Base-by-base conservation (phyloP, 2,113 vertebrate species). In the Mugil cephalus region DNA sequence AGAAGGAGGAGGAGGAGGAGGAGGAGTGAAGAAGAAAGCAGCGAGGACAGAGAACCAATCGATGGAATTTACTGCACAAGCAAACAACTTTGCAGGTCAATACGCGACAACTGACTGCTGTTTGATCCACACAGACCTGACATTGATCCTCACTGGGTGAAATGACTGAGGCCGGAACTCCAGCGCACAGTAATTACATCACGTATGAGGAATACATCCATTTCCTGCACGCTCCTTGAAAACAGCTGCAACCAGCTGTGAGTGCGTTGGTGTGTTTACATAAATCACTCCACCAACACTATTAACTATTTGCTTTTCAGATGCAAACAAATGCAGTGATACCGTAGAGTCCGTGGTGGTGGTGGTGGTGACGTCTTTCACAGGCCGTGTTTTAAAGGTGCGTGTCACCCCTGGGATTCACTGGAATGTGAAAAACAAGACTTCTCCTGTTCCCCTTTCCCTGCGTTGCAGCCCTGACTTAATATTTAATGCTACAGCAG, bases 361-460 rank as follows among this genome's bases (percentile, higher is more conserved):
- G 17, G 0, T 5, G 1, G 9, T 13, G 3, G 9, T 50, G 47
- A 74, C 64, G 52, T 60, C 46, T 81, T 84, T 64, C 15, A 62
- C 74, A 35, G 72, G 24, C 67, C 10, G 35, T 8, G 60, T 72
- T 66, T 73, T 55, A 52, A 7, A 79, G 77, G 69, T 85, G 54
- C 4, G 8, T 4, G 7, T 82, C 60, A 18, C 76, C 78, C 73
- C 1, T 58, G 71, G 59, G 80, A 78, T 46, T 83, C 46, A 19
- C 1, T 59, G 86, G 80, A 88, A 89, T 86, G 81, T 77, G 76
- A 53, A 79, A 68, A 82, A 71, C 58, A 67, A 50, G 55, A 72
- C 39, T 47, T 58, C 66, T 76, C 34, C 55, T 48, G 21, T 11
- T 74, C 21, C 46, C 64, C 11, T 54, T 42, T 65, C 65, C 36